Conservation (phyloP, 2,797 vertebrate species). For the Hoplostethus mediterraneus region DNA sequence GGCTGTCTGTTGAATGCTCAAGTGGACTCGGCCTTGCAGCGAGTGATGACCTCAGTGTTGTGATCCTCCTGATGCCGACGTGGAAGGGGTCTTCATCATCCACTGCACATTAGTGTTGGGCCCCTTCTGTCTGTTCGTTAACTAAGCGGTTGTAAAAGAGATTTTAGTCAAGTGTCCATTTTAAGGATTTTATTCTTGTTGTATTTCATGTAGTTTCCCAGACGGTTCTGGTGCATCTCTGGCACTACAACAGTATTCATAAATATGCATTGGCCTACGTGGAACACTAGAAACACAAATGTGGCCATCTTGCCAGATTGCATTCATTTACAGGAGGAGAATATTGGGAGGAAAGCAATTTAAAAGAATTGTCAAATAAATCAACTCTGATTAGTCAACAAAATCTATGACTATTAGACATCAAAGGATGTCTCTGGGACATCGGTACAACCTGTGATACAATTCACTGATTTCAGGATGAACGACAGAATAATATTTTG, state of each 20-base stretch:
- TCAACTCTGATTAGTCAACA: constrained; percentile 47
- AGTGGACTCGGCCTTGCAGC: constrained; percentile 54
- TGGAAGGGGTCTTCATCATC: constrained; percentile 49
- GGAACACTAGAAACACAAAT: constrained; percentile 67
- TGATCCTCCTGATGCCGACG: constrained; percentile 49
- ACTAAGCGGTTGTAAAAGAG: constrained; percentile 51
- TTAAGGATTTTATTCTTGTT: constrained; percentile 43
- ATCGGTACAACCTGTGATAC: not conserved
- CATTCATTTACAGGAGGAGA: constrained; percentile 50
- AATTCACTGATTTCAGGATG: not conserved
- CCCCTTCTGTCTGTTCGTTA: constrained; percentile 15
- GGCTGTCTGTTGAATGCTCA: constrained; percentile 57
- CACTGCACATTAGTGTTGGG: constrained; percentile 19
- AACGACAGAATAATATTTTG: constrained; percentile 26
- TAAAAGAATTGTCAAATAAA: constrained; percentile 45
- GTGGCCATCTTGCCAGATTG: constrained; percentile 72
- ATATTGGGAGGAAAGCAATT: constrained; percentile 53
- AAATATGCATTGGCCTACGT: constrained; percentile 63
- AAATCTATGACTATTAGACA: constrained; percentile 20
- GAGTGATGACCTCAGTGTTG: constrained; percentile 59
- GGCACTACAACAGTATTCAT: constrained; percentile 52
- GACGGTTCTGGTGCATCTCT: constrained; percentile 43
- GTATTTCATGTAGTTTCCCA: constrained; percentile 40
- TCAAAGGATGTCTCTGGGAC: constrained; percentile 8
- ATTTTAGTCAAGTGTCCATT: constrained; percentile 52